Percentiles rank a stretch among this genome's conserved stretches.
Conservation (phyloP, 92 coral and sea anemone genomes). For the Siderastrea siderea region DNA sequence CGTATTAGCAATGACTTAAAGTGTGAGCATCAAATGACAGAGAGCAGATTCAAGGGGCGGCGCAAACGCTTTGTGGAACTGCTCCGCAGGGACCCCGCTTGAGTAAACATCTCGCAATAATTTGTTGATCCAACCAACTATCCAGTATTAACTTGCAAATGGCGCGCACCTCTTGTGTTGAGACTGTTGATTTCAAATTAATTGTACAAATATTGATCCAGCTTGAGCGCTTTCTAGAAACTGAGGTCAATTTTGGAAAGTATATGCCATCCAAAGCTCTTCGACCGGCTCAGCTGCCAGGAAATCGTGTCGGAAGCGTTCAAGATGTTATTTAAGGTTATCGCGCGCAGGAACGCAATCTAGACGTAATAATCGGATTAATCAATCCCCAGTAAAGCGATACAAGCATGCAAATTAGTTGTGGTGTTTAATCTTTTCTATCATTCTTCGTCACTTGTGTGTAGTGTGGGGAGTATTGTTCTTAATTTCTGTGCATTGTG, state of each 20-base stretch:
- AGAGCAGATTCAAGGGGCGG: slow-evolving; percentile 77
- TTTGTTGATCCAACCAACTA: slow-evolving; percentile 87
- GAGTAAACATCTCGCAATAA: slow-evolving; percentile 91
- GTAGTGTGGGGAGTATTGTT: slow-evolving; percentile 29
- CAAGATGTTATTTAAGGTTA: slow-evolving; percentile 65
- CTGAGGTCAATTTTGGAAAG: slow-evolving; percentile 27
- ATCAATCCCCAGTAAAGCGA: slow-evolving; percentile 59
- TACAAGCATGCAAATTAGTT: slow-evolving; percentile 38
- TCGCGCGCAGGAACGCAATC: slow-evolving; percentile 25
- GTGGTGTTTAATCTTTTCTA: slow-evolving; percentile 31
- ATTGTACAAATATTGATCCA: slow-evolving; percentile 89
- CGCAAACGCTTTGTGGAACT: slow-evolving; percentile 62
- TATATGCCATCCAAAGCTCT: slow-evolving; percentile 5
- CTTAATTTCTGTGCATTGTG: slow-evolving; percentile 3
- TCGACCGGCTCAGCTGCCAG: slow-evolving; percentile 26
- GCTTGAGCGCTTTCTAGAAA: slow-evolving; percentile 41
- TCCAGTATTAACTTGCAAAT: slow-evolving; percentile 81
- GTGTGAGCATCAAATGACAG: slow-evolving; percentile 75
- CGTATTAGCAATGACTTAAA: slow-evolving; percentile 2
- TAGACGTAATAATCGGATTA: slow-evolving; percentile 69
- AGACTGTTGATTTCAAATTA: slow-evolving; percentile 76
- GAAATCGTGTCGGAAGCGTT: slow-evolving; percentile 58
- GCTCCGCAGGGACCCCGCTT: slow-evolving; percentile 80
- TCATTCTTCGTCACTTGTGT: slow-evolving; percentile 21
- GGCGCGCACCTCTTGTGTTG: slow-evolving; percentile 50